A percentile compares a stretch with the other conserved stretches of the same genome.
These are phyloP conservation scores for Ormyrus nitidulus DNA, from an alignment of 2,888 invertebrate species.

Conservation along the genomic window DNA sequence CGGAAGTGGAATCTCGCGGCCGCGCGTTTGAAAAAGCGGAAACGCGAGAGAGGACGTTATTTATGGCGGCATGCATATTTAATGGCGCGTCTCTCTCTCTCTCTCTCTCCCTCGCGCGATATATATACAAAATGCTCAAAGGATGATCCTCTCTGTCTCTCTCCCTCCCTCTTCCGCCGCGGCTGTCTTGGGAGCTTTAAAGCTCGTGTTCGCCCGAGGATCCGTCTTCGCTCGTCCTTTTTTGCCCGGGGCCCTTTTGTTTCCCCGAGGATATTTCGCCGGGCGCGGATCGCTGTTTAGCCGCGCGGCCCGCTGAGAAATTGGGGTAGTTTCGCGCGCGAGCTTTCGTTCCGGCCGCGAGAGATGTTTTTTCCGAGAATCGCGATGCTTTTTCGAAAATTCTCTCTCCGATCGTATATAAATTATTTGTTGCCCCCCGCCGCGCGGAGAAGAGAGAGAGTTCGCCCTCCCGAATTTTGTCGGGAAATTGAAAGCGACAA, in stretches of 20 bases:
- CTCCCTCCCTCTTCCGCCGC: not conserved
- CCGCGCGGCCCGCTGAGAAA: conserved; percentile 29
- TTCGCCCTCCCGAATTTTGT: no score
- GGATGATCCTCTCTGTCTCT: conserved; percentile 32
- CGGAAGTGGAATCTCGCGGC: no score
- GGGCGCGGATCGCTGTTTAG: conserved; percentile 29
- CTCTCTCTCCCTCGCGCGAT: not conserved
- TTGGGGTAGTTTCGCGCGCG: not conserved
- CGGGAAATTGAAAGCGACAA: no score
- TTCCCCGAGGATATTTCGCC: not conserved
- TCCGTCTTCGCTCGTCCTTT: conserved; percentile 10
- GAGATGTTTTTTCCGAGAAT: no score
- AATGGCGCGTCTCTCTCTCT: conserved; percentile 29
- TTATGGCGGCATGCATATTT: conserved; percentile 53
- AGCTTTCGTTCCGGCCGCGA: no score
- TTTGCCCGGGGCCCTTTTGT: not conserved
- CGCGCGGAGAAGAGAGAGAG: no score
- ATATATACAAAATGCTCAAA: conserved; percentile 49
- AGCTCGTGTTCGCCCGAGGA: conserved; percentile 32
- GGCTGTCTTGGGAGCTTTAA: conserved; percentile 48
- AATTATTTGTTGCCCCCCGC: no score
- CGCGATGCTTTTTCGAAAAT: no score
- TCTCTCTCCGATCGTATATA: no score
- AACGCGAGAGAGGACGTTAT: conserved; percentile 40
- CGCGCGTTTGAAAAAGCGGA: conserved; percentile 42